Evolutionary conservation across 2,113 vertebrate species (phyloP), one percentile per base, ranked within the genome.

Genomic region (Cyphotilapia sp.): DNA sequence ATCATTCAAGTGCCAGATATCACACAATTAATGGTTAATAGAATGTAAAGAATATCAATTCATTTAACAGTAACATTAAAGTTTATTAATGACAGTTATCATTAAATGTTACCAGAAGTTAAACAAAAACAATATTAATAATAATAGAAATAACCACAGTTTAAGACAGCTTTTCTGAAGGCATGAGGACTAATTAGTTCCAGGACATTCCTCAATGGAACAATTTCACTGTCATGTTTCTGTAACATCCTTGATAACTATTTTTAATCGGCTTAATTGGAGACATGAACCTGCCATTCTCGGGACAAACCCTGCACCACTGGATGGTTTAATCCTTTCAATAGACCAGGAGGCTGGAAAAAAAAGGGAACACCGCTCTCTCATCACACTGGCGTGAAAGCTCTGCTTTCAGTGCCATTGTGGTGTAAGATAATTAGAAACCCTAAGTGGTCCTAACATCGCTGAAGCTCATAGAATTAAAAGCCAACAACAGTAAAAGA

Each of bases 201-300:
- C 9, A 7, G 42, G 27, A 3, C 45, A 1, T 17, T 12, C n/a
- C 27, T 24, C 81, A 80, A 1, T 7, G 35, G 42, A 19, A 2
- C 24, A 49, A 24, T 22, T 56, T 54, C 51, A 54, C 45, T 27
- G 45, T 63, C 78, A 29, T 51, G 10, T 76, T 83, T 81, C 35
- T 63, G n/a, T 66, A 35, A 82, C 59, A 84, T 84, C 45, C 57
- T 49, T 85, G 47, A 86, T 45, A 17, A 31, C 8, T 54, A 27
- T 19, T 69, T 85, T 84, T 90, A 87, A 91, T 87, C 69, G 31
- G 35, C 42, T 76, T 83, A 63, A 80, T 87, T 85, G 81, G 16
- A 19, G 38, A 59, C 66, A n/a, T 53, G 27, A 57, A 85, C 84
- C 74, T 76, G 27, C 22, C 57, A 8, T 56, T 78, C 57, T 69